Percentiles rank a stretch among this genome's conserved stretches.
phyloP scores from a whole-genome alignment of 2,797 vertebrate species.

The Lophotriccus pileatus region DNA sequence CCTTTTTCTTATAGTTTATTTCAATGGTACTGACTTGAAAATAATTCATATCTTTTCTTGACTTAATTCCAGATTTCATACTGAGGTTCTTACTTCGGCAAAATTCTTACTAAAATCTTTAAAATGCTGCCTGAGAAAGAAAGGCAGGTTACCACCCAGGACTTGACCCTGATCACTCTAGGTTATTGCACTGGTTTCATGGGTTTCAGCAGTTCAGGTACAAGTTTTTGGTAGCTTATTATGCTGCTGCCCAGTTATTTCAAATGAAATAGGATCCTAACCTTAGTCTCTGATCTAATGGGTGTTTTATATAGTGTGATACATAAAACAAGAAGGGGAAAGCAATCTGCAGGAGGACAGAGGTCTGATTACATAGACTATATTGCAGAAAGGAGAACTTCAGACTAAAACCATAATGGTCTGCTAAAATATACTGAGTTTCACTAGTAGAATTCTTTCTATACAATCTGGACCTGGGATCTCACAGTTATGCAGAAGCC shows the following conservation, averaged over 20 bases:
- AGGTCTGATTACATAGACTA: conserved; percentile 34
- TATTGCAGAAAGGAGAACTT: background rate
- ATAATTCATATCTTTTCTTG: conserved; percentile 27
- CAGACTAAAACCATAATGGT: background rate
- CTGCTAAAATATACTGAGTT: conserved; percentile 54
- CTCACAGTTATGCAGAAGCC: background rate
- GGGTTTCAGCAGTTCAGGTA: background rate
- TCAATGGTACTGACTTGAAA: background rate
- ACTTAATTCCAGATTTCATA: conserved; percentile 46
- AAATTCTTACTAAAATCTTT: background rate
- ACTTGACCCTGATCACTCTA: background rate
- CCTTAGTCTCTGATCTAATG: conserved; percentile 23
- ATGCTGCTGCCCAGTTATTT: background rate
- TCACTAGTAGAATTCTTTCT: conserved; percentile 39
- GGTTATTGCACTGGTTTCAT: background rate
- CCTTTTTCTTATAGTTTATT: conserved; percentile 21
- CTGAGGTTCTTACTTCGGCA: background rate
- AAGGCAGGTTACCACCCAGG: background rate
- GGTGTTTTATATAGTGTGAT: conserved; percentile 21
- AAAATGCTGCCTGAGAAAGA: background rate
- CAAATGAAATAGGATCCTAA: conserved; percentile 47
- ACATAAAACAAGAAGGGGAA: conserved; percentile 44
- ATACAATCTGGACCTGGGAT: background rate
- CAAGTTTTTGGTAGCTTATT: conserved; percentile 23
- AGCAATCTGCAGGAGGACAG: conserved; percentile 36